Base-by-base conservation (phyloP, 2,113 vertebrate genomes). In the Charina bottae region DNA sequence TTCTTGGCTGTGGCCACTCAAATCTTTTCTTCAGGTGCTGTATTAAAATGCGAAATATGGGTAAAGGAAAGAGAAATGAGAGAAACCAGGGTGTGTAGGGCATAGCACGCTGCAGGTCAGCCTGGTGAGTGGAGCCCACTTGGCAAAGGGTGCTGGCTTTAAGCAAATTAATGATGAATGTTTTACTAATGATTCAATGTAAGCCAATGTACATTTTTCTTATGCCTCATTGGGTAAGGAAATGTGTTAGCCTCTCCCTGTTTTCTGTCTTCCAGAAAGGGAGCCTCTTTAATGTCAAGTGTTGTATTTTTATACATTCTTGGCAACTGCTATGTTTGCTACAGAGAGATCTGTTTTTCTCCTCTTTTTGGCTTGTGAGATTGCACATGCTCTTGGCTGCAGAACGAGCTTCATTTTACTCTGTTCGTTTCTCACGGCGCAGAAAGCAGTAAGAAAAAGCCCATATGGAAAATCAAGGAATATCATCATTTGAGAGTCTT, bases 1-100 rank as follows among this genome's bases (percentile, higher is more conserved):
- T 99, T 99, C 96, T 96, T 99, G 95, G 98, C 99, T 0, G 98
- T 99, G n/a, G 99, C 99, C 0, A 96, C 98, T 0, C 98, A 99
- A 95, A 99, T 99, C 87, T 99, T 99, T 97, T 98, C 98, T 0
- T 98, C 99, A 97, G 99, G 99, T 99, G 94, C 93, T 2, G 62
- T 28, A 17, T 91, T 91, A 28, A 5, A 19, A 3, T 46, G 10
- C 9, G 0, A 24, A 87, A 24, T 56, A 8, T 58, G 85, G 85
- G 68, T 78, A 92, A 49, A 89, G 11, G 53, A 6, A 0, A 42
- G 26, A 58, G 54, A 88, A 68, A 86, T 28, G 85, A 55, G 42
- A 72, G 37, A 88, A 92, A 83, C 19, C 53, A 62, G 53, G 7
- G 2, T 55, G 72, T 64, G 85, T 37, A 83, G 3, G 37, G 37